These are phyloP conservation scores for Bombus affinis DNA, from an alignment of 1,140 invertebrate genomes.

Conservation along the genomic window DNA sequence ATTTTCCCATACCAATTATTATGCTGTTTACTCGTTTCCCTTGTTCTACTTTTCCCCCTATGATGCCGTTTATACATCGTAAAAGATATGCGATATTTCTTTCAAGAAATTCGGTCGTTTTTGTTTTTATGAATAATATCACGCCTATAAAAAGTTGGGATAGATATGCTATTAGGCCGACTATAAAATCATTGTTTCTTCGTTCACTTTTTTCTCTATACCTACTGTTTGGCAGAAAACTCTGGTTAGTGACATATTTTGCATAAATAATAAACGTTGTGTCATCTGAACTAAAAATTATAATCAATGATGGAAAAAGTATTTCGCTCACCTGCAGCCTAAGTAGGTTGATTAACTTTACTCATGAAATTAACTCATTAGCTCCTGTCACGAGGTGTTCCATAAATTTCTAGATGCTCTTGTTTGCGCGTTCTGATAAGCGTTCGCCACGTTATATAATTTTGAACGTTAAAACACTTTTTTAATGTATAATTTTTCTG, in stretches of 20 bases:
- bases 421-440: not conserved
- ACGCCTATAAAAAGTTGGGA: not conserved
- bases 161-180: not conserved
- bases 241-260: not conserved
- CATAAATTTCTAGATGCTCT: not conserved
- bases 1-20: no score
- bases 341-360: constrained; percentile 36
- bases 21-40: no score
- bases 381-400: constrained; percentile 29
- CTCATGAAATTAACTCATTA: constrained; percentile 46
- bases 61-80: no score
- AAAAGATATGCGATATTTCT: no score
- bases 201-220: not conserved
- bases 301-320: constrained; percentile 18
- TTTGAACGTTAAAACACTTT: not conserved
- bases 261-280: not conserved
- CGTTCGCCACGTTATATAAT: not conserved
- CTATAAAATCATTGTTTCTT: not conserved
- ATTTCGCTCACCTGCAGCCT: not conserved
- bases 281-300: not conserved
- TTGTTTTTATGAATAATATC: not conserved
- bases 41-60: no score
- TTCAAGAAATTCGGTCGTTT: no score
- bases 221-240: not conserved
- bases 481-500: not conserved